Conservation (phyloP, 2,888 invertebrate species). For the Acleris holmiana region DNA sequence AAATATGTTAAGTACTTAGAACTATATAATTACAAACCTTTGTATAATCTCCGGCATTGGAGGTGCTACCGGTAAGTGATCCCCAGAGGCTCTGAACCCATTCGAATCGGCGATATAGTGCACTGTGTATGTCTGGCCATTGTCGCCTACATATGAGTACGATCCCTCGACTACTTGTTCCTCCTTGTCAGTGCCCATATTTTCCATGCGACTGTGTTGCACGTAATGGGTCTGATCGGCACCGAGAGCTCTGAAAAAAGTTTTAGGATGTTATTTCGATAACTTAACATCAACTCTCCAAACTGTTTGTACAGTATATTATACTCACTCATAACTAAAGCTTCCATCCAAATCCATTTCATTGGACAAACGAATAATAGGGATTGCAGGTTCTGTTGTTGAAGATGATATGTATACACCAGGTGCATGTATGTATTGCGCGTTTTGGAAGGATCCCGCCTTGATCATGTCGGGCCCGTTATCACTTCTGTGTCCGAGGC, state of each 20-base stretch:
- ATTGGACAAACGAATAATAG: constrained; percentile 79
- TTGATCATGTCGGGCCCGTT: constrained; percentile 61
- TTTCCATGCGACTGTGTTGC: constrained; percentile 83
- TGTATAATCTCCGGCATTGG: constrained; percentile 89
- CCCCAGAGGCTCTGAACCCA: constrained; percentile 90
- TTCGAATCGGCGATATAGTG: constrained; percentile 90
- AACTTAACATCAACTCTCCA: not conserved
- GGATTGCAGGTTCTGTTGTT: constrained; percentile 78
- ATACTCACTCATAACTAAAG: constrained; percentile 82
- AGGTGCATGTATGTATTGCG: constrained; percentile 63
- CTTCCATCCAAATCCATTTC: constrained; percentile 84
- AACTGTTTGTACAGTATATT: not conserved
- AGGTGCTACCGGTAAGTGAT: constrained; percentile 90
- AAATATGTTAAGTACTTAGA: too few relatives aligned
- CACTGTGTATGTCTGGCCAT: constrained; percentile 85
- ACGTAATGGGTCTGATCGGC: constrained; percentile 82
- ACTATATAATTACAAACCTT: constrained; percentile 60
- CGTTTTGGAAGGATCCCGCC: constrained; percentile 55
- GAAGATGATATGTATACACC: constrained; percentile 62
- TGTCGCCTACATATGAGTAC: constrained; percentile 86
- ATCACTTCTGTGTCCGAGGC: constrained; percentile 54
- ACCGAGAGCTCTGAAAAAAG: constrained; percentile 69
- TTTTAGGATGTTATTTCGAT: constrained; percentile 19
- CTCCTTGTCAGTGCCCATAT: constrained; percentile 83
- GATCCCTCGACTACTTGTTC: constrained; percentile 86